A percentile compares a stretch with the other conserved stretches of the same genome.
These are phyloP conservation scores for Ctenoplectra terminalis DNA, from an alignment of 1,140 invertebrate genomes.

Conservation along the genomic window DNA sequence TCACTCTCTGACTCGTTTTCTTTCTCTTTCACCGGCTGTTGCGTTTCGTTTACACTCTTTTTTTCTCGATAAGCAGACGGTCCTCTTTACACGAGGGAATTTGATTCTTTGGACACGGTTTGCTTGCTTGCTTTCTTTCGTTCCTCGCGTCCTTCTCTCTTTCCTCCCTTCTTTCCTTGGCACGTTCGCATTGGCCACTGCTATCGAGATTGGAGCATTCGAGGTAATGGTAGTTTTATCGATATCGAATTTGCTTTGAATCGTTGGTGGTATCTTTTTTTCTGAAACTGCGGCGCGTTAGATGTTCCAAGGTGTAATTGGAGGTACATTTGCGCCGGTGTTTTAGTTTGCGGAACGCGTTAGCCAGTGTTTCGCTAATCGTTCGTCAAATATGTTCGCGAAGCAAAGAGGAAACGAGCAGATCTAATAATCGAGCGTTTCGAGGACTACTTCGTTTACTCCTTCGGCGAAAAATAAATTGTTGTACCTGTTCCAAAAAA, in stretches of 20 bases:
- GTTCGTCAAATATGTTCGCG: neutral
- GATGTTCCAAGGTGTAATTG: neutral
- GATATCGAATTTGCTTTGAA: neutral
- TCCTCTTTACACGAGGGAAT: neutral
- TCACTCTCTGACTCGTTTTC: neutral
- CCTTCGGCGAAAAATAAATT: too few relatives aligned
- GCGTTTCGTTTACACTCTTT: conserved; percentile 21
- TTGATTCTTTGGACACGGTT: neutral
- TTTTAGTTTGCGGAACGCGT: neutral
- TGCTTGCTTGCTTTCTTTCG: too few relatives aligned
- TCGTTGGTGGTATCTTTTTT: too few relatives aligned
- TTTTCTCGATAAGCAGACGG: conserved; percentile 18
- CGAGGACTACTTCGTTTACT: too few relatives aligned
- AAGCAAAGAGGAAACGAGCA: neutral
- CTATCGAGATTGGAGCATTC: neutral
- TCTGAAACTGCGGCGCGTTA: too few relatives aligned
- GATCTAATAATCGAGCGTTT: too few relatives aligned
- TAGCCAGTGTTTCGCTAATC: conserved; percentile 7
- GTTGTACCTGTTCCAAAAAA: too few relatives aligned
- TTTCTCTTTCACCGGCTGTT: conserved; percentile 5
- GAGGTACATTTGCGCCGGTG: neutral
- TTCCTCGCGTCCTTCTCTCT: too few relatives aligned
- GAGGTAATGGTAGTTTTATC: neutral
- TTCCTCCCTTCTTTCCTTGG: too few relatives aligned
- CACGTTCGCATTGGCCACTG: too few relatives aligned